phyloP scores from a whole-genome alignment of 2,113 vertebrate species.

The Sylvietta virens region DNA sequence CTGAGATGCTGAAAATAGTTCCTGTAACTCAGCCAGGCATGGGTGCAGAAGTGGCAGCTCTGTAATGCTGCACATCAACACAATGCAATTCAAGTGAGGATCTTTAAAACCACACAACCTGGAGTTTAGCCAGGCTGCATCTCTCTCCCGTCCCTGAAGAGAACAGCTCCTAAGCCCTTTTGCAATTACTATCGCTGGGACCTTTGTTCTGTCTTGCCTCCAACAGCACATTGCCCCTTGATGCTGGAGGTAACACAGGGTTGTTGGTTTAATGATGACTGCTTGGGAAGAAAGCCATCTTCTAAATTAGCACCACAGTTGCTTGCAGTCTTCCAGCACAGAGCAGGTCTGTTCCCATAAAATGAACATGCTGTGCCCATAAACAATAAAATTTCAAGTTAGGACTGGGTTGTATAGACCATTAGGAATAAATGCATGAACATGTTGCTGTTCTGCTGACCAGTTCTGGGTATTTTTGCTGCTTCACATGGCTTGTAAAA shows the following conservation, averaged over 20 bases:
- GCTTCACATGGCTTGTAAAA: background rate
- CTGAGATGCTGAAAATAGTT: background rate
- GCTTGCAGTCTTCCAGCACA: background rate
- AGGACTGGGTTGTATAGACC: background rate
- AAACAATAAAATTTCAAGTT: background rate
- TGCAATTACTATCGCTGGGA: background rate
- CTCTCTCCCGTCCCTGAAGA: background rate
- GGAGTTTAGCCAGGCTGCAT: constrained; percentile 14
- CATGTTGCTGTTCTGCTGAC: background rate
- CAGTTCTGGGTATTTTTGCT: background rate
- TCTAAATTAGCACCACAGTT: constrained; percentile 31
- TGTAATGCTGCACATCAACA: background rate
- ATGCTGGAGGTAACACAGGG: constrained; percentile 11
- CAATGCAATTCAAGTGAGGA: background rate
- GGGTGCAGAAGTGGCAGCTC: constrained; percentile 28
- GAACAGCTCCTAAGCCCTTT: constrained; percentile 28
- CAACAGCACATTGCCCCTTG: constrained; percentile 17
- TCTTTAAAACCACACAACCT: background rate
- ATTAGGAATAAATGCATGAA: background rate
- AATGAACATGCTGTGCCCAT: constrained; percentile 25
- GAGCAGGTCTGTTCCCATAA: constrained; percentile 53
- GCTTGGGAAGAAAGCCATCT: constrained; percentile 49
- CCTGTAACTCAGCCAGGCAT: background rate
- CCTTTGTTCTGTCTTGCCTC: constrained; percentile 54
- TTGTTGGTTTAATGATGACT: constrained; percentile 43